Evolutionary conservation across 2,113 vertebrate species (phyloP).

Genomic region (Pelmatolapia mariae): DNA sequence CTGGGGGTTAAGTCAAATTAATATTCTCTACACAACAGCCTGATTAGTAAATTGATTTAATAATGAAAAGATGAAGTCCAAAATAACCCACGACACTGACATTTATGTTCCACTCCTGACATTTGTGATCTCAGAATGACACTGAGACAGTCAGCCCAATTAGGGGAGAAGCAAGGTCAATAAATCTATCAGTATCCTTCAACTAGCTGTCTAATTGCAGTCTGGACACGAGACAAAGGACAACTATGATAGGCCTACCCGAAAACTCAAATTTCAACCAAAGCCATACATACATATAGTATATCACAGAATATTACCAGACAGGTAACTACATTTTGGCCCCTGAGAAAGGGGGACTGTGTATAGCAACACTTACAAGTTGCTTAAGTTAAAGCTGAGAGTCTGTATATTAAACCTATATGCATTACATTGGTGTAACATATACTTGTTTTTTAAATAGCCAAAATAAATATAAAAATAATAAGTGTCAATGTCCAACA

Average conservation of each 20-base stretch:
- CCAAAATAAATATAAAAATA: background rate
- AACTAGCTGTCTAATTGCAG: background rate
- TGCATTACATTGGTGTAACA: background rate
- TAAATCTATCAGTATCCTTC: conserved; percentile 6
- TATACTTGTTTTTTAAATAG: background rate
- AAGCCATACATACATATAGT: background rate
- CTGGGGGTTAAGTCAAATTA: conserved; percentile 47
- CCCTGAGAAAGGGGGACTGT: background rate
- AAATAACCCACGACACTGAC: conserved; percentile 26
- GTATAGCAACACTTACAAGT: background rate
- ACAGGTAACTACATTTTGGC: background rate
- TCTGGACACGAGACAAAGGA: background rate
- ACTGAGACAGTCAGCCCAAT: background rate
- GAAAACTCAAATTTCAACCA: background rate
- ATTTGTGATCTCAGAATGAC: conserved; percentile 12
- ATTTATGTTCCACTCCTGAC: background rate
- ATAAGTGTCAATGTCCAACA: background rate
- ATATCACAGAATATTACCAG: background rate
- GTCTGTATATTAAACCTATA: background rate
- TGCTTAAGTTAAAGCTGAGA: background rate
- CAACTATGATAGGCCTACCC: background rate
- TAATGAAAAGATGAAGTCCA: conserved; percentile 51
- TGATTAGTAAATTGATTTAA: conserved; percentile 60
- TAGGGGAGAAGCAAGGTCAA: background rate
- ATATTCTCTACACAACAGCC: conserved; percentile 13